Evolutionary conservation across 2,888 invertebrate genomes (phyloP).

Genomic region (Synanthedon tipuliformis): DNA sequence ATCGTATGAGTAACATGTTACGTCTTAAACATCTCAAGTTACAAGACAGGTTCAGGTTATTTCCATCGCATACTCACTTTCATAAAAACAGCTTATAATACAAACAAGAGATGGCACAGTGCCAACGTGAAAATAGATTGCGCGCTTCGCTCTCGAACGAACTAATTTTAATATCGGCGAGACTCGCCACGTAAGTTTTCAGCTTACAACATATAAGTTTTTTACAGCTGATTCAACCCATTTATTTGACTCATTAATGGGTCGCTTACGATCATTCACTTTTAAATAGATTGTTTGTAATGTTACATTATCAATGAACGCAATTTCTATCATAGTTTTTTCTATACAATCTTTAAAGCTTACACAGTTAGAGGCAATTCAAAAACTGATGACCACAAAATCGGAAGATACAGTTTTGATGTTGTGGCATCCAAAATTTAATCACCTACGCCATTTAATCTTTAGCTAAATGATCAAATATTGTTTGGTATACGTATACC

Average conservation of each 20-base stretch:
- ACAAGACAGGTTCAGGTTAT: slow-evolving; percentile 67
- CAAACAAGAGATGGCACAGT: slow-evolving; percentile 65
- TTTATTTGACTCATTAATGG: slow-evolving; percentile 10
- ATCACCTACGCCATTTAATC: too few species aligned
- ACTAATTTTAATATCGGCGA: slow-evolving; percentile 63
- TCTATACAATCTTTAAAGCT: too few species aligned
- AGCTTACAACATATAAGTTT: slow-evolving; percentile 30
- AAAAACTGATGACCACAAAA: too few species aligned
- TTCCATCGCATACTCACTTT: slow-evolving; percentile 67
- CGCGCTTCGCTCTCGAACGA: slow-evolving; percentile 58
- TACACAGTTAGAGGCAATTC: too few species aligned
- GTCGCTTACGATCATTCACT: neutral
- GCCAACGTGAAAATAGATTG: slow-evolving; percentile 63
- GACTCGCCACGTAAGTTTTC: slow-evolving; percentile 20
- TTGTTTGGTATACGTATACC: too few species aligned
- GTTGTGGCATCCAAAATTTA: too few species aligned
- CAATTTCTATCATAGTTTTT: too few species aligned
- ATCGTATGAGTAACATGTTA: slow-evolving; percentile 16
- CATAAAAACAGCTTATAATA: slow-evolving; percentile 71
- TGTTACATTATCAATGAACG: too few species aligned
- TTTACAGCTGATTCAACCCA: slow-evolving; percentile 24
- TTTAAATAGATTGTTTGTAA: too few species aligned
- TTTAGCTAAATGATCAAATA: too few species aligned
- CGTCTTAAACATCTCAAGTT: slow-evolving; percentile 53
- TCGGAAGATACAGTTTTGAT: too few species aligned